Conservation (phyloP, 1,140 invertebrate genomes). For the Delia radicum region DNA sequence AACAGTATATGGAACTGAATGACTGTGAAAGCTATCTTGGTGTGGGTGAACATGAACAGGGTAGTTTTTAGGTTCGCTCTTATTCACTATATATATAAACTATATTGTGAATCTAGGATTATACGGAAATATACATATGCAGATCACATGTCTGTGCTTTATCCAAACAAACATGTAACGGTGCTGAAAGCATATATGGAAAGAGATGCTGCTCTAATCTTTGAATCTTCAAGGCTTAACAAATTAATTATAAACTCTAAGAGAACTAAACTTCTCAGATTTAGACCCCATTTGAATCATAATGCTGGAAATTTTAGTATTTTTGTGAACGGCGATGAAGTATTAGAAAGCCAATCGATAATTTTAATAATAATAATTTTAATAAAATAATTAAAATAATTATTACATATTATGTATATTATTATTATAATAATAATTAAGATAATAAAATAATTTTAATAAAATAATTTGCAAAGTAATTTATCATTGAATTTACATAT, state of each 20-base stretch:
- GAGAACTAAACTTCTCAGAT: neutral
- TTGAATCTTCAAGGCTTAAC: too few relatives aligned
- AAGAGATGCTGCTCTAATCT: neutral
- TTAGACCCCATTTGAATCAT: neutral
- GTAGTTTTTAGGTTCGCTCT: too few relatives aligned
- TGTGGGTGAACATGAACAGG: too few relatives aligned
- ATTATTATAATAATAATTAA: too few relatives aligned
- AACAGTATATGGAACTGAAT: too few relatives aligned
- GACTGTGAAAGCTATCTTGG: neutral
- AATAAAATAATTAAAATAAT: too few relatives aligned
- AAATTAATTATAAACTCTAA: neutral
- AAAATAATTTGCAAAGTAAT: neutral
- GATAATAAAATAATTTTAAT: too few relatives aligned
- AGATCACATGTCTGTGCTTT: too few relatives aligned
- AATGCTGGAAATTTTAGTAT: neutral
- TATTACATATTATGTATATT: too few relatives aligned
- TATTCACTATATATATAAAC: too few relatives aligned
- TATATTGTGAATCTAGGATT: too few relatives aligned
- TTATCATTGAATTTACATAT: neutral
- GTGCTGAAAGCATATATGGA: neutral
- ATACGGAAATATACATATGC: neutral
- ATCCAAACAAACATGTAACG: neutral
- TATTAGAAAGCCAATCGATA: neutral
- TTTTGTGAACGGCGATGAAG: neutral
- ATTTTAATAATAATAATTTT: too few relatives aligned